Evolutionary conservation across 2,113 vertebrate genomes (phyloP), one percentile per base, ranked within the genome.

Genomic region (Rana temporaria): DNA sequence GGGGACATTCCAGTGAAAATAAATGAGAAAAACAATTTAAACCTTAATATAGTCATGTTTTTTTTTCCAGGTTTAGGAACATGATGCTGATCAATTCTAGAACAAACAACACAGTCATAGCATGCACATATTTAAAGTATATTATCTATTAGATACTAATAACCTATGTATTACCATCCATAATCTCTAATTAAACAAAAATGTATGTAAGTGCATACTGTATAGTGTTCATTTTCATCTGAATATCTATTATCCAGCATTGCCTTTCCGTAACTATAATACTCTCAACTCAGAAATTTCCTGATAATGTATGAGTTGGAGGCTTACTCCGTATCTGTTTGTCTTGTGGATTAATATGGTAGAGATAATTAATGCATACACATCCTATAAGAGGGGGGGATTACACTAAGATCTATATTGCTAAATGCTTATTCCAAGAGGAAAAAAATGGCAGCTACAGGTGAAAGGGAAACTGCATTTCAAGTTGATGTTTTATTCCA

Each of bases 111-210:
- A 12, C 55, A 74, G 59, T 30, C 8, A 20, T 32, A 34, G 55
- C 55, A 74, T 74, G 71, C 53, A 73, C 32, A 73, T 74, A 38
- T 15, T 30, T 59, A 74, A 74, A 73, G 19, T 73, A 30, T 57
- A 72, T 7, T 57, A 73, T 60, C 52, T 74, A 74, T 26, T 60
- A n/a, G 56, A 74, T n/a, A 74, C 34, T 38, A 34, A 74, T 38
- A 60, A 60, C 71, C 26, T 74, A 59, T 72, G 12, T 72, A 72
- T 55, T 56, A 71, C 59, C 71, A 74, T 74, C 57, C 34, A 38
- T 56, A 59, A 5, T 19, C 20, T 34, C 52, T 74, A 72, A 56
- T 52, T 26, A 60, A 32, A 74, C 18, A 15, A 74, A 74, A 74
- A 60, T 55, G 71, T 57, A 59, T 52, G 12, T 30, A 53, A 19